Conservation (phyloP, 2,888 invertebrate species). For the Drosophila planitibia region DNA sequence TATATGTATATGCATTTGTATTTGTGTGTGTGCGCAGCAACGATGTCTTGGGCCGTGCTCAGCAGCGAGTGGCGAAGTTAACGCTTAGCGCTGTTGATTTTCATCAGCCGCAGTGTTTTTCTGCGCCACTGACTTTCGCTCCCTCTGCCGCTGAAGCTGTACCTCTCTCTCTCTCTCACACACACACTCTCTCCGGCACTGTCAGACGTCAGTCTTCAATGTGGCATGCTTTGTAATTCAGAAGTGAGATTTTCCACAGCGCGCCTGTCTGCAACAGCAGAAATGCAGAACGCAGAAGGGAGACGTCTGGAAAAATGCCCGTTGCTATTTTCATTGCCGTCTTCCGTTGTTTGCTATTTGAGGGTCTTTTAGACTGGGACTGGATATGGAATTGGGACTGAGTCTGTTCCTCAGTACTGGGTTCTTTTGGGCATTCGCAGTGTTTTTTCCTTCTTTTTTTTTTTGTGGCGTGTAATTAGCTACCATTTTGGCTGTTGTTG, state of each 20-base stretch:
- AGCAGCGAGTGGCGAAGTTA: slow-evolving; percentile 75
- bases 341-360: slow-evolving; percentile 44
- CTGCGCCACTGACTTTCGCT: slow-evolving; percentile 62
- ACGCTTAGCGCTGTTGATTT: slow-evolving; percentile 83
- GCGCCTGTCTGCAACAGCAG: slow-evolving; percentile 68
- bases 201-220: slow-evolving; percentile 48
- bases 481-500: slow-evolving; percentile 62
- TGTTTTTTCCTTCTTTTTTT: slow-evolving; percentile 16
- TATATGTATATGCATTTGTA: not conserved
- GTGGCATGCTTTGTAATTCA: slow-evolving; percentile 77
- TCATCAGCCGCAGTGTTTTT: slow-evolving; percentile 81
- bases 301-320: slow-evolving; percentile 68
- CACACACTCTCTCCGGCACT: slow-evolving; percentile 39
- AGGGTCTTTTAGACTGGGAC: slow-evolving; percentile 34
- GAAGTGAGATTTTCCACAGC: slow-evolving; percentile 83
- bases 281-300: slow-evolving; percentile 15
- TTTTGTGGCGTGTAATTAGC: slow-evolving; percentile 76
- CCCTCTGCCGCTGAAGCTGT: slow-evolving; percentile 42
- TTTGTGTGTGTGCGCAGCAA: slow-evolving; percentile 1
- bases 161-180: slow-evolving; percentile 23
- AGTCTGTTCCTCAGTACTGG: slow-evolving; percentile 12
- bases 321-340: slow-evolving; percentile 71
- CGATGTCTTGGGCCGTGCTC: slow-evolving; percentile 43
- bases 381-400: slow-evolving; percentile 14
- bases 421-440: slow-evolving; percentile 39